These are phyloP conservation scores for Australoheros scitulus DNA, from an alignment of 2,113 vertebrate species.

Conservation along the genomic window DNA sequence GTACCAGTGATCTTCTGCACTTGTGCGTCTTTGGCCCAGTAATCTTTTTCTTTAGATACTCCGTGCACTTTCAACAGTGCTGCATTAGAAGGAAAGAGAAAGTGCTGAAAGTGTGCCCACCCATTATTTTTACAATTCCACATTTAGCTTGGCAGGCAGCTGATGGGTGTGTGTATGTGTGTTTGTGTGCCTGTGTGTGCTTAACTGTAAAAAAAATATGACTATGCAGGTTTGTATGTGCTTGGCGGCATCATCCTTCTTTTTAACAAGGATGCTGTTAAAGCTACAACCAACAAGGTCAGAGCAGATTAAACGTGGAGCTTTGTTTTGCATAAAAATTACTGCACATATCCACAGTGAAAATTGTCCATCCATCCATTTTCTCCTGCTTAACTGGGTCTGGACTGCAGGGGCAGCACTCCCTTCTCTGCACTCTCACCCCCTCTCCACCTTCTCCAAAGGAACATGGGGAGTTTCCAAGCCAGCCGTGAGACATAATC, in stretches of 20 bases:
- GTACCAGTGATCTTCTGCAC: constrained; percentile 32
- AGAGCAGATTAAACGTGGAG: neutral
- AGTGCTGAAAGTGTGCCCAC: neutral
- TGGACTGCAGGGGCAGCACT: neutral
- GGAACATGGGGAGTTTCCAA: neutral
- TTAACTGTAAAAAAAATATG: neutral
- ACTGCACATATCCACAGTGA: neutral
- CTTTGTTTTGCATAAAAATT: neutral
- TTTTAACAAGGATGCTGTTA: neutral
- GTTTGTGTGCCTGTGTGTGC: neutral
- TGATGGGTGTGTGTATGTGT: neutral
- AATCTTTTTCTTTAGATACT: constrained; percentile 3
- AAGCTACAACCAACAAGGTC: neutral
- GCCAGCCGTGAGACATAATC: neutral
- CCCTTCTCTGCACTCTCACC: neutral
- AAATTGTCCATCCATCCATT: neutral
- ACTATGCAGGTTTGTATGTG: neutral
- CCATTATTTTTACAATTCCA: constrained; percentile 21
- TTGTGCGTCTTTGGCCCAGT: constrained; percentile 41
- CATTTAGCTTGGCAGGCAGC: neutral
- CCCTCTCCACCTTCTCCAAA: neutral
- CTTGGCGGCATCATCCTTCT: neutral
- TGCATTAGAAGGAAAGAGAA: neutral
- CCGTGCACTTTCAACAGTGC: neutral
- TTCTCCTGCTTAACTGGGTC: neutral